Base-by-base conservation (phyloP, 2,888 invertebrate genomes). In the Acanthococcus lagerstroemiae region DNA sequence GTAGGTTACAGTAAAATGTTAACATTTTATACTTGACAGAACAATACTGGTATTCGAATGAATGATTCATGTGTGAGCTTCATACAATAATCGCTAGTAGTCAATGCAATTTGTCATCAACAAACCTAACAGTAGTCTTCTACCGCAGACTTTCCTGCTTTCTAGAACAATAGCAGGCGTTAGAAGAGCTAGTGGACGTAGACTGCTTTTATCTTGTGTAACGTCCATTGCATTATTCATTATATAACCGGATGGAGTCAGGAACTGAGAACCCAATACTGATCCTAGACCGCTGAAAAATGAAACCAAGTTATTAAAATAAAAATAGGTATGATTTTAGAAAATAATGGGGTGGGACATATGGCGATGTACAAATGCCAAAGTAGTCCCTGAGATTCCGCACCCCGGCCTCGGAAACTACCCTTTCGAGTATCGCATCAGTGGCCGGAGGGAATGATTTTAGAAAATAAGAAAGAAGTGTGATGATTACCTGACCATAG, bases 401-500 rank as follows among this genome's bases (percentile, higher is more conserved):
- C n/a, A n/a, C n/a, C n/a, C n/a, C n/a, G n/a, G n/a, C n/a, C n/a
- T n/a, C n/a, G n/a, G n/a, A n/a, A n/a, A n/a, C n/a, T n/a, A n/a
- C n/a, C n/a, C n/a, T n/a, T n/a, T n/a, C n/a, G n/a, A n/a, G n/a
- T n/a, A n/a, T n/a, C n/a, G n/a, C n/a, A n/a, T n/a, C n/a, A n/a
- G n/a, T n/a, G n/a, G n/a, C n/a, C n/a, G n/a, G n/a, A n/a, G n/a
- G n/a, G 37, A 37, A 37, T 37, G 2, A 37, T 37, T 54, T 67
- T 7, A 54, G 17, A 26, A n/a, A 69, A 70, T 15, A 30, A 67
- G 66, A 67, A 54, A 68, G 50, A 55, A 63, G n/a, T 56, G 9
- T 25, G 55, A 66, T 48, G 37, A 15, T 22, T 6, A 87, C 87
- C 82, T 84, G 69, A 85, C 81, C 65, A 85, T 77, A 9, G 86